Evolutionary conservation across 2,113 vertebrate genomes (phyloP).

Genomic region (Struthidea cinerea): DNA sequence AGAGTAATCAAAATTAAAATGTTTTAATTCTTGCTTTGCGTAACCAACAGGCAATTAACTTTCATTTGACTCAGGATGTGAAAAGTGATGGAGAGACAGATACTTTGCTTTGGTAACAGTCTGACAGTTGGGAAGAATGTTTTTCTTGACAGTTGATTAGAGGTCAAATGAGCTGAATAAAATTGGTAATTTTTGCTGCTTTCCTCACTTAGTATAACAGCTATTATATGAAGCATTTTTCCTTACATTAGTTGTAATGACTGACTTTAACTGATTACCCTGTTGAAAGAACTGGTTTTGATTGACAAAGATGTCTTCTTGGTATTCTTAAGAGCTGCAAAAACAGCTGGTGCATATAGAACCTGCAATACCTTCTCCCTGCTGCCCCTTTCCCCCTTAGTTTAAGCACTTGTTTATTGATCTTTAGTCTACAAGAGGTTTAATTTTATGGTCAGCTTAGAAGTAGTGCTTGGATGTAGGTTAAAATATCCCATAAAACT

Average conservation of each 20-base stretch:
- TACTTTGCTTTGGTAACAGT: constrained; percentile 34
- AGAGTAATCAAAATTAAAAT: constrained; percentile 47
- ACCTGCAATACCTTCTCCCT: not conserved
- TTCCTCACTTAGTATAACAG: constrained; percentile 50
- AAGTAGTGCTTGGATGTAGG: not conserved
- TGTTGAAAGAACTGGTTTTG: constrained; percentile 41
- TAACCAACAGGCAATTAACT: constrained; percentile 60
- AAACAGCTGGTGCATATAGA: not conserved
- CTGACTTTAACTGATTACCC: constrained; percentile 52
- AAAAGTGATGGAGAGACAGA: constrained; percentile 20
- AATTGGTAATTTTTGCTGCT: constrained; percentile 62
- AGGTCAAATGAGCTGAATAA: constrained; percentile 74
- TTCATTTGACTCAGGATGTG: constrained; percentile 43
- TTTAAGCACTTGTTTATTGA: not conserved
- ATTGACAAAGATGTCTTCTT: constrained; percentile 21
- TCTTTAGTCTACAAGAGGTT: not conserved
- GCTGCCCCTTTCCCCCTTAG: not conserved
- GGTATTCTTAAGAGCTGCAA: not conserved
- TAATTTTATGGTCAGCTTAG: not conserved
- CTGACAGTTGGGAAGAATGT: constrained; percentile 65
- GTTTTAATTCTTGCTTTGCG: constrained; percentile 25
- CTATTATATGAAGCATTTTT: constrained; percentile 56
- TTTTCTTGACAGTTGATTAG: constrained; percentile 71
- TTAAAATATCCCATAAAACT: not conserved
- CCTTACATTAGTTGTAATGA: constrained; percentile 33